These are phyloP conservation scores for Sinhomidia bicolor DNA, from an alignment of 2,888 invertebrate genomes.

Conservation along the genomic window DNA sequence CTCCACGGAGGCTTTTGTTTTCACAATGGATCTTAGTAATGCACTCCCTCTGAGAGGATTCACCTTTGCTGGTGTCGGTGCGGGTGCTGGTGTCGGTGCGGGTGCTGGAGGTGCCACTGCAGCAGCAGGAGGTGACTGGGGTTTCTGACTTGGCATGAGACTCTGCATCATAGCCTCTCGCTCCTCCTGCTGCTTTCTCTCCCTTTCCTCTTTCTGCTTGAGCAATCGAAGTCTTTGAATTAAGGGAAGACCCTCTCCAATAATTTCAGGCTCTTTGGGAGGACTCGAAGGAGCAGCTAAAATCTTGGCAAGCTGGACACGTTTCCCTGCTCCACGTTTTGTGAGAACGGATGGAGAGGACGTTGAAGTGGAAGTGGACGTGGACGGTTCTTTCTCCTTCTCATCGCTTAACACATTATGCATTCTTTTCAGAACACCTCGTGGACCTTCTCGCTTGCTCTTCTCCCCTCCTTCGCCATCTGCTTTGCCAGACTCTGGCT, in stretches of 20 bases:
- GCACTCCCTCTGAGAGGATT: constrained; percentile 35
- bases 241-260: constrained; percentile 92
- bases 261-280: constrained; percentile 82
- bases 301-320: constrained; percentile 66
- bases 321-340: constrained; percentile 63
- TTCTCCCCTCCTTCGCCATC: constrained; percentile 63
- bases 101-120: background rate
- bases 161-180: constrained; percentile 83
- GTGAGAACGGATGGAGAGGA: constrained; percentile 73
- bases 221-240: constrained; percentile 89
- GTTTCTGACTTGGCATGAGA: constrained; percentile 82
- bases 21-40: constrained; percentile 37
- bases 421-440: constrained; percentile 88
- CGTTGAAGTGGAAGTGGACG: constrained; percentile 76
- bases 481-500: constrained; percentile 76
- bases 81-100: background rate
- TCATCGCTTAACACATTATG: constrained; percentile 85
- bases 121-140: constrained; percentile 52
- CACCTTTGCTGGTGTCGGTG: background rate
- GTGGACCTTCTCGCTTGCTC: constrained; percentile 80
- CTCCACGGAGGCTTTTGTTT: constrained; percentile 59
- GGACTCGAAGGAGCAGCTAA: constrained; percentile 54
- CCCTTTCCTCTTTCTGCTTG: constrained; percentile 91
- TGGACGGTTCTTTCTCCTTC: constrained; percentile 76
- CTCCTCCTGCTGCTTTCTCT: constrained; percentile 82